Base-by-base conservation (phyloP, 2,797 vertebrate genomes). In the Eupleurogrammus muticus region DNA sequence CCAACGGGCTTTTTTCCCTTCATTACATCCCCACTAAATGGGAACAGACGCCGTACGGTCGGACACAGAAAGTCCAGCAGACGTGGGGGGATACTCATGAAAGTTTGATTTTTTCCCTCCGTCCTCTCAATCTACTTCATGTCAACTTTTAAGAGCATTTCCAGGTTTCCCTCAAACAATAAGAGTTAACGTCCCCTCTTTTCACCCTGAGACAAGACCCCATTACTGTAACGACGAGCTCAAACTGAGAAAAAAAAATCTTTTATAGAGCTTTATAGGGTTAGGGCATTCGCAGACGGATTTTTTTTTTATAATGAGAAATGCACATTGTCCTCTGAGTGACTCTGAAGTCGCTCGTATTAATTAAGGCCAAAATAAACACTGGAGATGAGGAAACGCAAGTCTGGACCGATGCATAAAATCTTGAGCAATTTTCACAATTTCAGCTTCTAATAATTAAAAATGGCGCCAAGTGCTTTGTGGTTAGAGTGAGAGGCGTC, bases 21-120 rank as follows among this genome's bases (percentile, higher is more conserved):
- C 83, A 90, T 88, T 84, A 77, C 56, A 84, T 82, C 89, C 77
- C 73, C 28, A 48, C 80, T 87, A 85, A 91, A 88, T 83, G 80
- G 85, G 73, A 90, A 87, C 88, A 49, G 70, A 82, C 46, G 64
- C 40, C 62, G 48, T 67, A 76, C 20, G 66, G 64, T 23, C 62
- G 73, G 76, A 69, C 20, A 53, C 55, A 59, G 46, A 76, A 63
- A 68, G 51, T 59, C 64, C 70, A 56, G 79, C 81, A 61, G 71
- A 57, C 63, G 64, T 38, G 69, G 72, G 65, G n/a, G 81, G 79
- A 81, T 14, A 63, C 76, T 87, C 65, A 83, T 81, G 76, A 84
- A 86, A 85, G 80, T 86, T 77, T 65, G 74, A 85, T 87, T 78
- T 87, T 81, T 67, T 67, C 63, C 71, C 71, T 61, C 75, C 52